Conservation (phyloP, 2,797 vertebrate species). For the Nyctibius grandis region DNA sequence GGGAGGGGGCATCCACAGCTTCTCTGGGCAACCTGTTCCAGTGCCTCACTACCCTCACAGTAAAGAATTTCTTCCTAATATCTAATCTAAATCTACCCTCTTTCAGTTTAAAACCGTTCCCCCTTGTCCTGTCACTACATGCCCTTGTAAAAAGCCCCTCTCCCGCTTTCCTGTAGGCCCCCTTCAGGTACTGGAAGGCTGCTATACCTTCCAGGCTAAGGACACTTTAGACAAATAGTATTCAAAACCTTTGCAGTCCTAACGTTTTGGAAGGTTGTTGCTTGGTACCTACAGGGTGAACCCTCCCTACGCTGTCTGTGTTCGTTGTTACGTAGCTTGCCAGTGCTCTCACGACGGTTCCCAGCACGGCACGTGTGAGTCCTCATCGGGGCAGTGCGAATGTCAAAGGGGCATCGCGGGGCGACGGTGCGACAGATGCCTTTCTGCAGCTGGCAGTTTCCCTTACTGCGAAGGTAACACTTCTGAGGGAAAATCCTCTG, state of each 20-base stretch:
- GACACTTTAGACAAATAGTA: neutral
- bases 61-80: no score
- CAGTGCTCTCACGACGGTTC: constrained; percentile 80
- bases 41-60: no score
- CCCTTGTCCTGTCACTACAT: no score
- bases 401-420: constrained; percentile 79
- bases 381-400: constrained; percentile 78
- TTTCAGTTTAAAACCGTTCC: no score
- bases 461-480: constrained; percentile 82
- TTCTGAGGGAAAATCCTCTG: neutral
- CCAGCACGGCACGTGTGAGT: constrained; percentile 72
- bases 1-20: no score
- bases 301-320: neutral
- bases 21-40: no score
- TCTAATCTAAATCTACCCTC: no score
- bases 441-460: constrained; percentile 72
- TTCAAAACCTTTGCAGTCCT: neutral
- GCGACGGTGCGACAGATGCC: constrained; percentile 80
- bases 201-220: no score
- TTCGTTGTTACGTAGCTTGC: constrained; percentile 73
- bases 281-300: neutral
- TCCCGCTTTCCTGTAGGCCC: no score
- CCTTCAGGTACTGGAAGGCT: no score
- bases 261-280: neutral
- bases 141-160: no score